Evolutionary conservation across 1,140 invertebrate genomes (phyloP), one percentile per base, ranked within the genome.

Genomic region (Radopholus similis): DNA sequence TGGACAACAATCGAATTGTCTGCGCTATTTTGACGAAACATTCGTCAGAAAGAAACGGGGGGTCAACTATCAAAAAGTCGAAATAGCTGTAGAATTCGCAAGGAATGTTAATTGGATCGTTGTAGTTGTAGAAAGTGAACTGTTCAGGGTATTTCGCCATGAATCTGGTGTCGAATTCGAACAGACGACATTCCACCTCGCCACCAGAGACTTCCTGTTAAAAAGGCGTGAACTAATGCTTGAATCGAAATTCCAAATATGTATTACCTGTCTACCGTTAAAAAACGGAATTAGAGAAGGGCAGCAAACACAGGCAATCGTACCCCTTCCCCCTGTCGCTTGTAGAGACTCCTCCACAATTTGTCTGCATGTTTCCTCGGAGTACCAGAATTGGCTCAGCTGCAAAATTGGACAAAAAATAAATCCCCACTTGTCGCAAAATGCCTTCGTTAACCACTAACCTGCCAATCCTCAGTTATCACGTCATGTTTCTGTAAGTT

Each of bases 381-480:
- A 87, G 79, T 95, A 96, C 93, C 93, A 96, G 86, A 96, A 95
- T 83, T 96, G 93, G 81, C 92, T 94, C 26, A 95, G 83, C 93
- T 95, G 80, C 3, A 88, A 74, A 49, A 42, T 32, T 11, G 21
- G 23, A 34, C 13, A 11, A 38, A 58, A 28, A 11, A 26, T 2
- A 71, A 26, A 13, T 6, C 54, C 54, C 54, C 6, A 1, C 15
- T 9, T 56, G 35, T 15, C 30, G 21, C 18, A 56, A 56, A 18
- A 18, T 6, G 23, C 34, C 15, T 57, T 28, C 15, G 15, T 11
- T 91, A 90, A 91, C 93, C 83, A 92, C 87, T 85, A 93, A 91
- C 69, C 63, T 73, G 90, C 88, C 82, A 90, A 88, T 47, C 85
- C 77, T 49, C 86, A 84, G 72, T 84, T 84, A 80, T 83, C 32